Base-by-base conservation (phyloP, 1,140 invertebrate species). In the Harlomillsia oculata region DNA sequence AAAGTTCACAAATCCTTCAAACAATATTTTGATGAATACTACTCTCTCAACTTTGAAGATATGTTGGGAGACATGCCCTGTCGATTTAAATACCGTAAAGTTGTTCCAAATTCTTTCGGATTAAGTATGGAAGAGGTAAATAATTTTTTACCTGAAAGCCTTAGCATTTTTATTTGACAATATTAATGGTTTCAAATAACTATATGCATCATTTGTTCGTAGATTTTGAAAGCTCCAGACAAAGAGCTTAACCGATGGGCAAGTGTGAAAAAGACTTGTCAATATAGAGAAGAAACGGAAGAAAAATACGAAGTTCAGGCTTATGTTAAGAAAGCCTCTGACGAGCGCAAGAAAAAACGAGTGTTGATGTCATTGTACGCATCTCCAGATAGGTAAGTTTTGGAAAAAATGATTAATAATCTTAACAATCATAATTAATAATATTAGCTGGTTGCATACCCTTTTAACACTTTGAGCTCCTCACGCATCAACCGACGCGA, bases 191-290 rank as follows among this genome's bases (percentile, higher is more conserved):
- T 3, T 41, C 23, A 16, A 43, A 53, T 26, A n/a, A 18, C 20
- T 13, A 51, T 13, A 2, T 28, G 20, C 46, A 11, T 53, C 8
- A 50, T 14, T 37, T 40, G 39, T 62, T 74, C 76, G 43, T 67
- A 92, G 86, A 91, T 99, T 69, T 75, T 98, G 56, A 72, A 80
- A 66, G 88, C 90, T 32, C 84, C 91, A 69, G 92, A 97, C 68
- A 84, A 82, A 67, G 93, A 97, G 73, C 74, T 99, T 4, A 97
- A 98, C 68, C 80, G 81, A 61, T 98, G 95, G 95, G 89, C 83
- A 67, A 88, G 92, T 1, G 70, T 98, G 3, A 95, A 92, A 71
- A 94, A 89, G 73, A 82, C 89, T 9, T 77, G 83, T n/a, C 82
- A 87, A 68, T 80, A 85, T 63, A 78, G 86, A 40, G 77, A 83